Conservation (phyloP, 1,140 invertebrate species). For the Tetramorium alpestre region DNA sequence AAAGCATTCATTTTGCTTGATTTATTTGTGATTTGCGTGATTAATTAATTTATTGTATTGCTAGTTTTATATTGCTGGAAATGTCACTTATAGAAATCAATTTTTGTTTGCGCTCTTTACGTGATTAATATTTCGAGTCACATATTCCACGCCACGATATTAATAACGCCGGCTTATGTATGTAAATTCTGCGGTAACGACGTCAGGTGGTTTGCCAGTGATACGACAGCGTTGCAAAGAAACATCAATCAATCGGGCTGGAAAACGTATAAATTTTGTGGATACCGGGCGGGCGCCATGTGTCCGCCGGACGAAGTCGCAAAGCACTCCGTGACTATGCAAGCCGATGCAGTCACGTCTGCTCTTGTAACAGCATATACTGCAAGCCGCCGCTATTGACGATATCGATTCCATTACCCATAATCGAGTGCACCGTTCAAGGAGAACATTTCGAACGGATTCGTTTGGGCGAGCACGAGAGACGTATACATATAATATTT, state of each 20-base stretch:
- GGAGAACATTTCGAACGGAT: neutral
- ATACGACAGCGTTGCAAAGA: constrained; percentile 1
- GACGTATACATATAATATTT: constrained; percentile 43
- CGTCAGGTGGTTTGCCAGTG: neutral
- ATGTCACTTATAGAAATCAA: neutral
- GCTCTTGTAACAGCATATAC: constrained; percentile 24
- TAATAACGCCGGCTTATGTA: neutral
- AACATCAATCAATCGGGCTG: constrained; percentile 27
- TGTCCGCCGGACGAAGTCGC: constrained; percentile 32
- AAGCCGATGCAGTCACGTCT: constrained; percentile 45
- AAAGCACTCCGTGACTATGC: constrained; percentile 41
- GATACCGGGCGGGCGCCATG: neutral
- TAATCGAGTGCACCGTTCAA: constrained; percentile 45
- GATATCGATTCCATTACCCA: constrained; percentile 51
- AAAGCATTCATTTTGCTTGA: neutral
- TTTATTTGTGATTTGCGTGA: neutral
- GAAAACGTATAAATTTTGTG: constrained; percentile 31
- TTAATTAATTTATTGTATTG: neutral
- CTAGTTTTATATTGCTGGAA: neutral
- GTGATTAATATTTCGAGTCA: neutral
- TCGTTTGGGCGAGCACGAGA: neutral
- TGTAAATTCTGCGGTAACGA: neutral
- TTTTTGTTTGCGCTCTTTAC: neutral
- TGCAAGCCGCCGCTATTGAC: neutral
- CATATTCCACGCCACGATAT: neutral